Conservation (phyloP, 2,888 invertebrate species). For the Phyllotreta striolata region DNA sequence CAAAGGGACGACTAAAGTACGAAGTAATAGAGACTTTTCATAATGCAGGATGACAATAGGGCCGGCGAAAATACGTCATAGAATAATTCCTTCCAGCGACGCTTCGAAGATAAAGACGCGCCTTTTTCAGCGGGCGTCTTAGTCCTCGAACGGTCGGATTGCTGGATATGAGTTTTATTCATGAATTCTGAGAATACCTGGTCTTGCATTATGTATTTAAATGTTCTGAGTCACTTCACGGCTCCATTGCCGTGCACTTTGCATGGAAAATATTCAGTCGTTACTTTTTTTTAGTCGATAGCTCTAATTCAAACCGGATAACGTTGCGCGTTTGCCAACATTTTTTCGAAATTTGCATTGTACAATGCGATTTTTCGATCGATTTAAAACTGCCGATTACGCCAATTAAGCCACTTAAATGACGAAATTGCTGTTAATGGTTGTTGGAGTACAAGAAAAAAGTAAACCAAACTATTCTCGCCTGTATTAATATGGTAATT, state of each 20-base stretch:
- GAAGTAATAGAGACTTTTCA: constrained; percentile 45
- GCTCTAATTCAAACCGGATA: constrained; percentile 19
- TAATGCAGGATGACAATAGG: constrained; percentile 44
- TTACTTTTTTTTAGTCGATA: constrained; percentile 37
- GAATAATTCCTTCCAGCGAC: constrained; percentile 42
- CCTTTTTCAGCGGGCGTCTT: constrained; percentile 40
- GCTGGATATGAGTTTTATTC: constrained; percentile 50
- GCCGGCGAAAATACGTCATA: constrained; percentile 40
- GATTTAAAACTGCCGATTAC: too few relatives aligned
- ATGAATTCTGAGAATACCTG: constrained; percentile 55
- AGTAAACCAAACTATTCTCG: too few relatives aligned
- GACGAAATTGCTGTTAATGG: too few relatives aligned
- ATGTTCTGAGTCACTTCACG: constrained; percentile 51
- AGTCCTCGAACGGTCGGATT: constrained; percentile 40
- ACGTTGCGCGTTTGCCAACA: constrained; percentile 1
- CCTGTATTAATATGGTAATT: too few relatives aligned
- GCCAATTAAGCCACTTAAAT: too few relatives aligned
- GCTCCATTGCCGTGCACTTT: constrained; percentile 40
- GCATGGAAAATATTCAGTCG: constrained; percentile 43
- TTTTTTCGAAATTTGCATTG: constrained; percentile 21
- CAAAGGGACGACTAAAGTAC: constrained; percentile 38
- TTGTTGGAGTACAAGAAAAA: too few relatives aligned
- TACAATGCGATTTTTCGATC: constrained; percentile 1
- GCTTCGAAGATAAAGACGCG: constrained; percentile 40
- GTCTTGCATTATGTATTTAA: constrained; percentile 57